Percentiles rank a stretch among this genome's conserved stretches.
Conservation (phyloP, 2,113 vertebrate species). For the Tragelaphus buxtoni region DNA sequence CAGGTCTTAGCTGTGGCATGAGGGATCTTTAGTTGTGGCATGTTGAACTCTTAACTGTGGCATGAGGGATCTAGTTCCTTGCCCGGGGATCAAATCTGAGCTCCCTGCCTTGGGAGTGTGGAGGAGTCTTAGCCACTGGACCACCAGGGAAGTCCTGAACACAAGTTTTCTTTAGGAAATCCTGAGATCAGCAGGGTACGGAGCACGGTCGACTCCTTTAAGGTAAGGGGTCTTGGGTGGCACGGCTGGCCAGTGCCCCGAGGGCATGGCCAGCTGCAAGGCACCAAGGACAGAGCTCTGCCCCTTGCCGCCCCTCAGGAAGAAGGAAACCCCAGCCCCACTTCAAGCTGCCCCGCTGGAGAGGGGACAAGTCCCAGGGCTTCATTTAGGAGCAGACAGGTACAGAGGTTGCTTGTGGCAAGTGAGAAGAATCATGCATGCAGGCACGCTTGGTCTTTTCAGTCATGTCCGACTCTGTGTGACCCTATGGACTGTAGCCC, state of each 20-base stretch:
- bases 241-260: not conserved
- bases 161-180: not conserved
- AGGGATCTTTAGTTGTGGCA: not conserved
- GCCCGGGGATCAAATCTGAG: not conserved
- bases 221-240: not conserved
- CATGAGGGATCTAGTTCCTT: not conserved
- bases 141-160: not conserved
- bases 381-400: not conserved
- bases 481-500: not conserved
- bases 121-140: not conserved
- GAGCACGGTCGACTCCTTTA: not conserved
- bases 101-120: not conserved
- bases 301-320: not conserved
- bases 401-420: not conserved
- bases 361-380: not conserved
- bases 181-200: not conserved
- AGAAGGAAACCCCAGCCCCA: too few species aligned
- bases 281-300: not conserved
- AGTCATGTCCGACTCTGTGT: not conserved
- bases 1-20: not conserved
- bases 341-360: not conserved
- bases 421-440: accelerated
- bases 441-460: not conserved
- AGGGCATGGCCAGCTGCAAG: not conserved
- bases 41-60: not conserved